Evolutionary conservation across 2,797 vertebrate species (phyloP).

Genomic region (Chromobotia macracanthus): DNA sequence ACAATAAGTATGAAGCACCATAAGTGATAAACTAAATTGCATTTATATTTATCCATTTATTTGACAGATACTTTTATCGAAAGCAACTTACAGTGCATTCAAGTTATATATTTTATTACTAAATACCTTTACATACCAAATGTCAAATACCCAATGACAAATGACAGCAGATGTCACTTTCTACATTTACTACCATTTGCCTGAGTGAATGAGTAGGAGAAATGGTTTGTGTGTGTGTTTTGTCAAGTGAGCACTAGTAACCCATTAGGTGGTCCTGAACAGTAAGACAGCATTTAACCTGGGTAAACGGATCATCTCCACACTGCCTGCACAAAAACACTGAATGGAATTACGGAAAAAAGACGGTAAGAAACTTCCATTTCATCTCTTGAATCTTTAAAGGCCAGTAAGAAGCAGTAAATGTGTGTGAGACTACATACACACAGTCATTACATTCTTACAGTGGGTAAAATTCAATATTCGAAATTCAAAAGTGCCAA

Average conservation of each 20-base stretch:
- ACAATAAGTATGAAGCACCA: background rate
- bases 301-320: slow-evolving; percentile 69
- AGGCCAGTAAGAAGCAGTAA: slow-evolving; percentile 1
- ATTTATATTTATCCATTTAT: too few relatives aligned
- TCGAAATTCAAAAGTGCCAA: background rate
- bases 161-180: background rate
- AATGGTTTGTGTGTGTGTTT: background rate
- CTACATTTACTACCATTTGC: slow-evolving; percentile 26
- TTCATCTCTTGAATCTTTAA: slow-evolving; percentile 30
- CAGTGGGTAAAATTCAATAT: too few relatives aligned
- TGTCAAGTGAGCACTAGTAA: slow-evolving; percentile 57
- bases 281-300: slow-evolving; percentile 68
- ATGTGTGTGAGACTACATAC: slow-evolving; percentile 5
- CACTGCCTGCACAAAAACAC: background rate
- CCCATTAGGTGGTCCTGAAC: slow-evolving; percentile 61
- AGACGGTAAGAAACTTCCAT: slow-evolving; percentile 13
- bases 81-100: background rate
- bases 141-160: background rate
- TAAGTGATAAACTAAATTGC: background rate
- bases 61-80: background rate
- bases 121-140: background rate
- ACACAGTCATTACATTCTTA: too few relatives aligned
- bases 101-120: too few relatives aligned
- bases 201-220: slow-evolving; percentile 35
- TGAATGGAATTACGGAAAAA: slow-evolving; percentile 13